phyloP scores from a whole-genome alignment of 2,113 vertebrate species.

The Pyrgilauda ruficollis region DNA sequence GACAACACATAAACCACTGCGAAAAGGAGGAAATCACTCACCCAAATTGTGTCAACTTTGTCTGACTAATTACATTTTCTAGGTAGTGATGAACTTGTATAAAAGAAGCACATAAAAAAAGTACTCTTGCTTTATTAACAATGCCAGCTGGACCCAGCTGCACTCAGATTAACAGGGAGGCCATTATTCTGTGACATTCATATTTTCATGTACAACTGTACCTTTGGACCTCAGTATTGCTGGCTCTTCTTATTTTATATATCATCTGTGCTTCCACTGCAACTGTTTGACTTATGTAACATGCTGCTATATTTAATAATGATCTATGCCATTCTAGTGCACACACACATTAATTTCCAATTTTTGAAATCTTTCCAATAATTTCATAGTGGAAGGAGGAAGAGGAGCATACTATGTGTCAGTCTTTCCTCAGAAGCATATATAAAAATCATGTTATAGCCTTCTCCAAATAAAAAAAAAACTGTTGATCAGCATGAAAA shows the following conservation, averaged over 20 bases:
- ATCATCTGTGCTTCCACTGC: background rate
- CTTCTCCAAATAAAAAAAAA: background rate
- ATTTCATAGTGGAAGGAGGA: accelerated
- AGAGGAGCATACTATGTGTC: background rate
- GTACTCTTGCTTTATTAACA: background rate
- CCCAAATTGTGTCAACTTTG: background rate
- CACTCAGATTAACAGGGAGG: background rate
- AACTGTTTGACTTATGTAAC: background rate
- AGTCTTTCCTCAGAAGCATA: background rate
- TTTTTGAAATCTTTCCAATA: background rate
- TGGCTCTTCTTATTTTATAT: background rate
- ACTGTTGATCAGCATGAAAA: background rate
- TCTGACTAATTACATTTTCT: background rate
- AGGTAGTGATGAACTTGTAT: background rate
- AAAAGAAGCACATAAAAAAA: background rate
- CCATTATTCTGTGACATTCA: background rate
- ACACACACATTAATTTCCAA: background rate
- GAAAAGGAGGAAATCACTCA: background rate
- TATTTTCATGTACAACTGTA: background rate
- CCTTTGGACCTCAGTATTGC: background rate
- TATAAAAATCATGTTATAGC: background rate
- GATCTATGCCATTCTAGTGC: background rate
- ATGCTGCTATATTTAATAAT: background rate
- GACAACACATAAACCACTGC: background rate
- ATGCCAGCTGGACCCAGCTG: background rate